These are phyloP conservation scores for Hestina assimilis DNA, from an alignment of 1,140 invertebrate genomes.

Conservation along the genomic window DNA sequence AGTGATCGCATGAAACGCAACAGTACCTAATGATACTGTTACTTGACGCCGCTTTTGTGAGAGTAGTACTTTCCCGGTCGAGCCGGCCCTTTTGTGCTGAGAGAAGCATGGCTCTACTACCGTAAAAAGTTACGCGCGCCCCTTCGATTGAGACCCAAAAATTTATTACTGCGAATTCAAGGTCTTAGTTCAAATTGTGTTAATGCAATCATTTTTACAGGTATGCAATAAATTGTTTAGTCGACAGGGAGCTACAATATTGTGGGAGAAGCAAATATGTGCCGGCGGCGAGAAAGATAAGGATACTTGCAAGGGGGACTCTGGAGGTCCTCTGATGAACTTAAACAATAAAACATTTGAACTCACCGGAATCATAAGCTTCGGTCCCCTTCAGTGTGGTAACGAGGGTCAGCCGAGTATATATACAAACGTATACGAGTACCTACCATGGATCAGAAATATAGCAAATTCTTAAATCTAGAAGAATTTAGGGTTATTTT, in stretches of 20 bases:
- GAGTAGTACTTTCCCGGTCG: no score
- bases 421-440: slow-evolving; percentile 80
- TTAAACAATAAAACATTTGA: slow-evolving; percentile 39
- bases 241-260: slow-evolving; percentile 34
- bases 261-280: slow-evolving; percentile 52
- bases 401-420: slow-evolving; percentile 76
- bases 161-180: no score
- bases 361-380: slow-evolving; percentile 79
- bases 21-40: no score
- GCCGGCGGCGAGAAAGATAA: slow-evolving; percentile 46
- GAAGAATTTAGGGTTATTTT: no score
- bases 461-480: slow-evolving; percentile 17
- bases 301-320: slow-evolving; percentile 70
- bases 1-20: no score
- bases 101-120: no score
- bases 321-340: slow-evolving; percentile 79
- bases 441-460: slow-evolving; percentile 77
- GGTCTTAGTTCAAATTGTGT: no score
- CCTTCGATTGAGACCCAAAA: no score
- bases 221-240: slow-evolving; percentile 23
- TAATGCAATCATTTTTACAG: slow-evolving; percentile 27
- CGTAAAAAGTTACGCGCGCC: no score
- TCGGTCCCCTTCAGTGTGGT: slow-evolving; percentile 78
- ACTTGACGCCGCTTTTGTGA: no score
- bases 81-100: no score